phyloP scores from a whole-genome alignment of 2,797 vertebrate genomes.

The Amblyraja radiata region DNA sequence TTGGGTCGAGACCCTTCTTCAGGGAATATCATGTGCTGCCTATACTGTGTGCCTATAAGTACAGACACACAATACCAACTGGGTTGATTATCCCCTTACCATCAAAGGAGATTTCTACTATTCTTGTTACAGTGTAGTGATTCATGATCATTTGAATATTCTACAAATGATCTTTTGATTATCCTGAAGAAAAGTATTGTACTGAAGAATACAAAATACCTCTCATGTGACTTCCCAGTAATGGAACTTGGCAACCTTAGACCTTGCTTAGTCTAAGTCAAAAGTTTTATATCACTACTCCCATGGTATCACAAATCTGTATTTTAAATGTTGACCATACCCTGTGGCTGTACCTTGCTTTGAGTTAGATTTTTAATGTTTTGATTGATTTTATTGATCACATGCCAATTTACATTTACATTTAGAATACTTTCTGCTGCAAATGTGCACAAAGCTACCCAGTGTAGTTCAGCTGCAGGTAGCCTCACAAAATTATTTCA shows the following conservation, averaged over 20 bases:
- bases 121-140: background rate
- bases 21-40: background rate
- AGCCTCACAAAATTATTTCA: background rate
- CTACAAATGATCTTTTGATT: background rate
- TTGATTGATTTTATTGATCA: too few relatives aligned
- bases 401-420: background rate
- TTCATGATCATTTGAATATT: background rate
- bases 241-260: background rate
- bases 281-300: background rate
- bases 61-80: background rate
- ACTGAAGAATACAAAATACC: background rate
- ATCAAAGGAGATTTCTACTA: background rate
- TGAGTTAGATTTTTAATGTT: background rate
- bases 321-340: background rate
- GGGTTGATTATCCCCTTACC: background rate
- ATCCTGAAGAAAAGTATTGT: background rate
- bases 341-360: background rate
- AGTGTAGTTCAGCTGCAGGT: background rate
- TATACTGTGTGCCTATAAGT: background rate
- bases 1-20: too few relatives aligned
- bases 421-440: background rate
- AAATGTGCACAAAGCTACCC: background rate
- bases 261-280: background rate
- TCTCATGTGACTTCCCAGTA: background rate
- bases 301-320: background rate